Percentiles rank a stretch among this genome's conserved stretches.
These are phyloP conservation scores for Colistium nudipinnis DNA, from an alignment of 2,113 vertebrate genomes.

Conservation along the genomic window DNA sequence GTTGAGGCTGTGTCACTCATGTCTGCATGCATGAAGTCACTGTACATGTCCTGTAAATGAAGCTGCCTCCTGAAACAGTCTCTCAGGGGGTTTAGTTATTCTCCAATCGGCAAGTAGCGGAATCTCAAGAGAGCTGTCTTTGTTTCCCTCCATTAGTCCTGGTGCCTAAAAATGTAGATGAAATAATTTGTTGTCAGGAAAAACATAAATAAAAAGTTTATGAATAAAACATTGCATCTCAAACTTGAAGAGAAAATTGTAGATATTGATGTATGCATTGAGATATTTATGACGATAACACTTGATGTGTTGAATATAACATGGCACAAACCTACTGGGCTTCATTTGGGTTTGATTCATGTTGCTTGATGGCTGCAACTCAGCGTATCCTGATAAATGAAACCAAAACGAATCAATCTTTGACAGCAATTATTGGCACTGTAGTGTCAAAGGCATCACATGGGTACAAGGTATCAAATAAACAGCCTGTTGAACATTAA, in stretches of 20 bases:
- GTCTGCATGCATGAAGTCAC: background rate
- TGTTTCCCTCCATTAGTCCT: slow-evolving; percentile 5
- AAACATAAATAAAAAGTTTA: slow-evolving; percentile 41
- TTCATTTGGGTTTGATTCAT: background rate
- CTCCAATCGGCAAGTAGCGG: slow-evolving; percentile 11
- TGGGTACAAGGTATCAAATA: background rate
- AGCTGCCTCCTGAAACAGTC: slow-evolving; percentile 25
- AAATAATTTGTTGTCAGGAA: slow-evolving; percentile 20
- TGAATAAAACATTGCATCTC: slow-evolving; percentile 64
- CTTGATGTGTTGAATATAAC: background rate
- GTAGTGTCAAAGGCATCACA: too few relatives aligned
- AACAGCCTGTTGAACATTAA: background rate
- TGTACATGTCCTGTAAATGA: background rate
- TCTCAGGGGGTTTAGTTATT: background rate
- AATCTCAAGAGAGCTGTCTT: background rate
- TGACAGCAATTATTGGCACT: too few relatives aligned
- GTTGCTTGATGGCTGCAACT: background rate
- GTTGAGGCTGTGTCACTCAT: background rate
- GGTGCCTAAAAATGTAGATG: too few relatives aligned
- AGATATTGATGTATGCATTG: background rate
- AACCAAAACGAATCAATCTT: background rate
- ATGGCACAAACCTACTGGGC: background rate
- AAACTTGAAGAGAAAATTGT: background rate
- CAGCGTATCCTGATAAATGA: background rate
- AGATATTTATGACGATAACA: background rate